Evolutionary conservation across 2,888 invertebrate species (phyloP), one percentile per base, ranked within the genome.

Genomic region (Diarsia rubi): DNA sequence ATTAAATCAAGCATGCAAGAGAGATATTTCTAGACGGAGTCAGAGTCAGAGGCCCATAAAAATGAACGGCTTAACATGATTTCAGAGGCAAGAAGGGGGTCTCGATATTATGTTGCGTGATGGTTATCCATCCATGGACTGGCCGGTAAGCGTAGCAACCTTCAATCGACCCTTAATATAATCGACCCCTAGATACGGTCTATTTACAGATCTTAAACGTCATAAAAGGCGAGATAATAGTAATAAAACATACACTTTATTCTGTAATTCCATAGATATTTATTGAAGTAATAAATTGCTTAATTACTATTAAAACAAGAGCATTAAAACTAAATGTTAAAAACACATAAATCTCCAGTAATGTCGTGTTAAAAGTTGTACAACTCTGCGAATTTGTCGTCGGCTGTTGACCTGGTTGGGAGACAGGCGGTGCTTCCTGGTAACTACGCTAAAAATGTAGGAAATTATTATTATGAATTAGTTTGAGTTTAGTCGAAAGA

Each of bases 371-470:
- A 82, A 78, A 78, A 79, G 74, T 77, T 83, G 70, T 74, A 85
- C 87, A 75, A 75, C 75, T 78, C 57, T 66, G 78, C 72, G 47
- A 75, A 85, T 88, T 88, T 75, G 89, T 87, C 75, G 69, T 60
- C 74, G 66, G 54, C 16, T 45, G 78, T 64, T 85, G 89, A 86
- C 89, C 89, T 82, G 79, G 82, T 88, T 54, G 63, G 72, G 21
- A 57, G 75, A 59, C 77, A 83, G 65, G 78, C 77, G 66, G 24
- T 31, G 47, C 73, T 88, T 87, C 82, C 81, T 84, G 68, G 76
- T 80, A 78, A 73, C 77, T 37, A 47, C 54, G 44, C 79, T 79
- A 83, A 83, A 81, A 83, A 83, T 78, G 76, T 66, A 57, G 21
- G 31, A 65, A 68, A 84, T 81, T 62, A 66, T 77, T 79, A 62